Percentiles rank a stretch among this genome's conserved stretches.
Conservation (phyloP, 1,140 invertebrate species). For the Pararge aegeria region DNA sequence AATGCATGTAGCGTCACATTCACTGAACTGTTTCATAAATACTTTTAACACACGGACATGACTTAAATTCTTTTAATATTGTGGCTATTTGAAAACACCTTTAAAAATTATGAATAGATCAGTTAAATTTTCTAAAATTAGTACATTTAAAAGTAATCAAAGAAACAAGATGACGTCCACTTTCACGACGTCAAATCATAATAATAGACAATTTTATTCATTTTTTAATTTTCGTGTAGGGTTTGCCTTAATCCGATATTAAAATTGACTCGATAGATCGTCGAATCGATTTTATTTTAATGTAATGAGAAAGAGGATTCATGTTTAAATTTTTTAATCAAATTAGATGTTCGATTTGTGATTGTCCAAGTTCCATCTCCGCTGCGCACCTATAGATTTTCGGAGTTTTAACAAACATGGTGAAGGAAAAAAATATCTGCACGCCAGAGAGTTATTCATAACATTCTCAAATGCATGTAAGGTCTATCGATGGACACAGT, state of each 20-base stretch:
- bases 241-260: background rate
- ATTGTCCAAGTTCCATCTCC: too few relatives aligned
- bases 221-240: slow-evolving; percentile 12
- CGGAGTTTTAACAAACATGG: too few relatives aligned
- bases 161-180: slow-evolving; percentile 72
- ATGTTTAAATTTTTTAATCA: too few relatives aligned
- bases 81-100: slow-evolving; percentile 9
- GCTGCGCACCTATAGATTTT: too few relatives aligned
- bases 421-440: too few relatives aligned
- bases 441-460: too few relatives aligned
- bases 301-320: too few relatives aligned
- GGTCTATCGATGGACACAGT: too few relatives aligned
- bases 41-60: slow-evolving; percentile 22
- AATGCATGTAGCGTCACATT: slow-evolving; percentile 65
- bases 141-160: slow-evolving; percentile 37
- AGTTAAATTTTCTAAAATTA: slow-evolving; percentile 39
- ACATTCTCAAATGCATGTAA: too few relatives aligned
- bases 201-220: slow-evolving; percentile 52
- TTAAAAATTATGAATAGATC: slow-evolving; percentile 15
- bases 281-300: too few relatives aligned
- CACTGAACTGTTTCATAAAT: slow-evolving; percentile 44
- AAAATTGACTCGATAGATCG: too few relatives aligned
- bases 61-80: slow-evolving; percentile 15
- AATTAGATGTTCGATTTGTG: too few relatives aligned
- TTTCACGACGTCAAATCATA: slow-evolving; percentile 70